These are phyloP conservation scores for Chloroclysta siterata DNA, from an alignment of 2,888 invertebrate genomes.

Conservation along the genomic window DNA sequence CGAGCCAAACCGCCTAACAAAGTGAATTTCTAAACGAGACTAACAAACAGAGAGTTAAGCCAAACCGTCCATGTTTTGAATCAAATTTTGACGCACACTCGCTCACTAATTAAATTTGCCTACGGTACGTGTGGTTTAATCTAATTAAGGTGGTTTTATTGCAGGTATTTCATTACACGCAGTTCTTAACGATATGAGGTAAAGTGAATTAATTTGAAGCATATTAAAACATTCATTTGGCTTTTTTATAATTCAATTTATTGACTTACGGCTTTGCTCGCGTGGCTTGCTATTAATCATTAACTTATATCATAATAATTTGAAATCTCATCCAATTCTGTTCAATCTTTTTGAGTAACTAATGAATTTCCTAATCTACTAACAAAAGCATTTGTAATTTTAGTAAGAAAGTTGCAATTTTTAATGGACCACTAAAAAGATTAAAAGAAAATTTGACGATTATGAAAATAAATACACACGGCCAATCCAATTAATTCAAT, in stretches of 20 bases:
- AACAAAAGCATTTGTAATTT: too few species aligned
- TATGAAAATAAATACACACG: too few species aligned
- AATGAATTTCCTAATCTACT: too few species aligned
- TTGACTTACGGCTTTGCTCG: too few species aligned
- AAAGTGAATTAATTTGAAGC: conserved; percentile 15
- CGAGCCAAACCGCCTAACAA: conserved; percentile 41
- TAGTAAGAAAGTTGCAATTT: too few species aligned
- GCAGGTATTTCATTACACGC: conserved; percentile 31
- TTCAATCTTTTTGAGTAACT: too few species aligned
- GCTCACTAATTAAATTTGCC: conserved; percentile 55
- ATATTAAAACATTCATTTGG: not conserved
- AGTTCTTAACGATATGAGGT: conserved; percentile 1
- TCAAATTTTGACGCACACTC: conserved; percentile 48
- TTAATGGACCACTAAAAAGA: too few species aligned
- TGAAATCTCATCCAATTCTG: too few species aligned
- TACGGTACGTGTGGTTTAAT: conserved; percentile 49
- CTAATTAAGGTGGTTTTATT: conserved; percentile 55
- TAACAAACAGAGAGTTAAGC: conserved; percentile 39
- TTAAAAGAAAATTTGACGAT: too few species aligned
- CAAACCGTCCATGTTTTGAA: conserved; percentile 45
- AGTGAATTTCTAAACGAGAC: conserved; percentile 49
- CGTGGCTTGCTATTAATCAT: too few species aligned
- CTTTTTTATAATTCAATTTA: not conserved
- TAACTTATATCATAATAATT: too few species aligned
- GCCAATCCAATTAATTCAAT: too few species aligned